A percentile compares a stretch with the other conserved stretches of the same genome.
Evolutionary conservation across 2,113 vertebrate genomes (phyloP).

Genomic region (Carassius auratus): DNA sequence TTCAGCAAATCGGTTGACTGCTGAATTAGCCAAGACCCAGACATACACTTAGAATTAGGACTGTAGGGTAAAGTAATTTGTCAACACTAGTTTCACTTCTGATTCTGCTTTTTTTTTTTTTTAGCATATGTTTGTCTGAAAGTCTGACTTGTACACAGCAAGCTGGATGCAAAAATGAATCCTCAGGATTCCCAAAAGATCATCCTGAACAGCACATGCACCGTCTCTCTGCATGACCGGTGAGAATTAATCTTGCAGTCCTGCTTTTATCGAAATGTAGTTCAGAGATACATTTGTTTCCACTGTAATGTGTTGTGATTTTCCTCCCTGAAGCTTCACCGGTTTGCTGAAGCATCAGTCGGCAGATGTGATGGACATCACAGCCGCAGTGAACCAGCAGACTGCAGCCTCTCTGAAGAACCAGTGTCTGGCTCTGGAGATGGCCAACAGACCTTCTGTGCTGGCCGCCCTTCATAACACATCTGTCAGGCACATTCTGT

Average conservation of each 20-base stretch:
- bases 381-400: constrained; percentile 82
- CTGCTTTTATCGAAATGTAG: neutral
- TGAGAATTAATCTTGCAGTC: constrained; percentile 69
- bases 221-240: constrained; percentile 90
- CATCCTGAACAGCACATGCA: constrained; percentile 85
- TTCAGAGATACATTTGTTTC: neutral
- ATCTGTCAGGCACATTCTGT: constrained; percentile 75
- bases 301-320: neutral
- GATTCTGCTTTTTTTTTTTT: neutral
- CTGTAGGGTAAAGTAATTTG: neutral
- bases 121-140: constrained; percentile 37
- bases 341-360: constrained; percentile 91
- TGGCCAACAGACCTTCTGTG: constrained; percentile 88
- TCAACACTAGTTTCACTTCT: neutral
- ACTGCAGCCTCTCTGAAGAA: constrained; percentile 84
- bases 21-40: neutral
- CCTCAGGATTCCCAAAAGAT: constrained; percentile 76
- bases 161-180: constrained; percentile 75
- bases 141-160: neutral
- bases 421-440: constrained; percentile 87
- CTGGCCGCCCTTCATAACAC: constrained; percentile 85
- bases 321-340: constrained; percentile 85
- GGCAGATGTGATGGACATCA: constrained; percentile 80
- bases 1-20: neutral
- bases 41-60: neutral